A percentile compares a stretch with the other conserved stretches of the same genome.
phyloP scores from a whole-genome alignment of 2,113 vertebrate genomes.

The Brachyistius frenatus region DNA sequence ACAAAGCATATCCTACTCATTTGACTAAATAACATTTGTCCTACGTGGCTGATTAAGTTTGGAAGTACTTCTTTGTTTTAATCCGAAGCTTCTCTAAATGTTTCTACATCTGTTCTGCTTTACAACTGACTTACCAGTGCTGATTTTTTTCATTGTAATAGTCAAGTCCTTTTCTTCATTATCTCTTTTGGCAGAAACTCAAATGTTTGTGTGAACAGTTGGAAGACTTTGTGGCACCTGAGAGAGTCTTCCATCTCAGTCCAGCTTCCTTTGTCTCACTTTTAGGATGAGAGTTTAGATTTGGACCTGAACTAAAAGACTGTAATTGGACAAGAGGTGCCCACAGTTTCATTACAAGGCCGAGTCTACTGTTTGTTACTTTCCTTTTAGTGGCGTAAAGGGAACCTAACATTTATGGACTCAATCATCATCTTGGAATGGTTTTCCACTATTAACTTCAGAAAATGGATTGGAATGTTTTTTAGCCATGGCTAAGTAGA shows the following conservation, averaged over 20 bases:
- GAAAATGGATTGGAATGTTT: background rate
- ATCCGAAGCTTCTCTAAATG: background rate
- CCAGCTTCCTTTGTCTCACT: background rate
- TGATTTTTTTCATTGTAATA: too few species aligned
- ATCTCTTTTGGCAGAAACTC: too few species aligned
- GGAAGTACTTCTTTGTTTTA: background rate
- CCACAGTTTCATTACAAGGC: background rate
- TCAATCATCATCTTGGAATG: background rate
- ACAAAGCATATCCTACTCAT: background rate
- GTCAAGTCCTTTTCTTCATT: too few species aligned
- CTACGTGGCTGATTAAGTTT: background rate
- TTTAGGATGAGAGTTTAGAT: background rate
- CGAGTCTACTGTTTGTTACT: background rate
- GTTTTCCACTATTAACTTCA: background rate
- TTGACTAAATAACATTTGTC: background rate
- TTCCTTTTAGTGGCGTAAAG: too few species aligned
- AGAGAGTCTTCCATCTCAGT: background rate
- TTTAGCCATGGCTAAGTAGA: background rate
- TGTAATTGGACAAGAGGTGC: too few species aligned
- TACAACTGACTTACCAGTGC: too few species aligned
- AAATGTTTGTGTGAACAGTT: too few species aligned
- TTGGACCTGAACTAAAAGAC: background rate
- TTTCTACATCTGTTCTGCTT: background rate
- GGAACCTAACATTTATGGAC: background rate
- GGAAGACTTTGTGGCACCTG: too few species aligned